phyloP scores from a whole-genome alignment of 2,113 vertebrate species.

The Nerophis ophidion region DNA sequence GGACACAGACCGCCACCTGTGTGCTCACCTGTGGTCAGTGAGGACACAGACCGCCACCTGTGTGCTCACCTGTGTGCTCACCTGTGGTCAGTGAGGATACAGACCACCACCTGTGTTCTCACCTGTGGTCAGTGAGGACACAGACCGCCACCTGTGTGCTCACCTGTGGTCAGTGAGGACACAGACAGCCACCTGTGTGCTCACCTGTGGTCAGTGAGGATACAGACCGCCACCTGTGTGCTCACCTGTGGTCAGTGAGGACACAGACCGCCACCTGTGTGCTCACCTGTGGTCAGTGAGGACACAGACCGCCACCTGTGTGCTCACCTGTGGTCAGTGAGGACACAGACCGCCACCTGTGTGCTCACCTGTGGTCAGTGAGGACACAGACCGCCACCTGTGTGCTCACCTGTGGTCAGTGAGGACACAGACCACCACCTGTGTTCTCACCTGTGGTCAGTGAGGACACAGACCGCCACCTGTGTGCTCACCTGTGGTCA shows the following conservation, averaged over 20 bases:
- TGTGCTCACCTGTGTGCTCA: no score
- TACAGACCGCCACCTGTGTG: no score
- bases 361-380: background rate
- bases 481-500: background rate
- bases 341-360: no score
- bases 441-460: background rate
- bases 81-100: conserved; percentile 93
- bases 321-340: background rate
- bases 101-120: conserved; percentile 79
- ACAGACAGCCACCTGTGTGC: conserved; percentile 81
- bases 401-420: background rate
- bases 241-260: background rate
- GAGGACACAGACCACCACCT: no score
- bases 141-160: conserved; percentile 79
- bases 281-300: background rate
- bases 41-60: conserved; percentile 88
- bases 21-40: conserved; percentile 89
- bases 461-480: no score
- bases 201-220: background rate
- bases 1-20: conserved; percentile 84
- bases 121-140: conserved; percentile 94
- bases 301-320: no score
- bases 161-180: conserved; percentile 95
- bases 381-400: no score
- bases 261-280: no score